Base-by-base conservation (phyloP, 1,140 invertebrate species). In the Eciton burchellii region DNA sequence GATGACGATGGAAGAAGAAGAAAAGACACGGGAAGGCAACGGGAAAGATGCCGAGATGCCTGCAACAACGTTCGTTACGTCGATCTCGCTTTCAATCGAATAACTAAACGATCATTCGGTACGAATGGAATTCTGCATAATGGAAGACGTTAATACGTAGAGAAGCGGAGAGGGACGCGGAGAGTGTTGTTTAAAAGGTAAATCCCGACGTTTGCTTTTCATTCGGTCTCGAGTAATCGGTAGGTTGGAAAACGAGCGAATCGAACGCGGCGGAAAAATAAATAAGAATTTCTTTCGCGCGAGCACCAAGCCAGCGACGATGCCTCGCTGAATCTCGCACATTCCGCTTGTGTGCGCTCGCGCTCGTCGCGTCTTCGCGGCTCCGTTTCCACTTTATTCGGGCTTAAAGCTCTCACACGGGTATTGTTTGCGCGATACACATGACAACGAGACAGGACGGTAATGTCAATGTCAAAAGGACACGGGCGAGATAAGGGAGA, bases 391-490 rank as follows among this genome's bases (percentile, higher is more conserved):
- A 63, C 43, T 62, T 74, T 49, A 49, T 35, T 74, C 72, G 43
- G 57, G 57, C 56, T 74, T 74, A 35, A 62, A 47, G 49, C 57
- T 62, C 72, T 74, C 29, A 49, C 43, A 12, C 43, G 72, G 24
- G 43, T 35, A 63, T 47, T 62, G 57, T 74, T 62, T 21, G 56
- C n/a, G 43, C 56, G 72, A 63, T 74, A 73, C 45, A 72, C 43
- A 19, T 57, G 35, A n/a, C 47, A 65, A 49, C 19, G 29, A 54
- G 29, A 26, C 60, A 66, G 19, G 12, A 66, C 41, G 47, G 11
- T 66, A 43, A 68, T n/a, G 45, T 19, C 21, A 66, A 43, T 26
- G 62, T 66, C 62, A 56, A n/a, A 41, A 52, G 59, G 9, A 76
- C 14, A 29, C 6, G 43, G n/a, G 43, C 41, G 8, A 66, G 29